A percentile compares a stretch with the other conserved stretches of the same genome.
phyloP scores from a whole-genome alignment of 2,888 invertebrate genomes.

The Crocallis elinguaria region DNA sequence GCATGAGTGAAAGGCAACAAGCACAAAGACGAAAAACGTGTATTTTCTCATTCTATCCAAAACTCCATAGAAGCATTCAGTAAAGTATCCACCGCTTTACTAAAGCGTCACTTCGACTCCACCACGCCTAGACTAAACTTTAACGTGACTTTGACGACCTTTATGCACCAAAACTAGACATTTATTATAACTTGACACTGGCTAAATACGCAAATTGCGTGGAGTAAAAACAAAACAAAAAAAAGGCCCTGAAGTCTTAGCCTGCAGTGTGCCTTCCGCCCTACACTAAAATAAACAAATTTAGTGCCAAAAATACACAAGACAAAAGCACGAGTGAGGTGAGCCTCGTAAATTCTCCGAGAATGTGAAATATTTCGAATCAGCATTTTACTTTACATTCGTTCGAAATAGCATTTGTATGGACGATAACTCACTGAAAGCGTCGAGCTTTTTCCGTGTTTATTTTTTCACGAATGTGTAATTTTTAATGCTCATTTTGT shows the following conservation, averaged over 20 bases:
- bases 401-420: slow-evolving; percentile 43
- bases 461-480: slow-evolving; percentile 1
- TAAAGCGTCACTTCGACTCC: too few relatives aligned
- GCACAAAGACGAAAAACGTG: too few relatives aligned
- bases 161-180: too few relatives aligned
- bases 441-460: slow-evolving; percentile 10
- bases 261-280: slow-evolving; percentile 7
- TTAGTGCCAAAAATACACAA: slow-evolving; percentile 33
- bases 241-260: background rate
- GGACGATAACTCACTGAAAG: slow-evolving; percentile 22
- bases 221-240: background rate
- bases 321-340: slow-evolving; percentile 34
- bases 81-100: too few relatives aligned
- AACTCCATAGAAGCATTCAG: too few relatives aligned
- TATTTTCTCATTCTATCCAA: too few relatives aligned
- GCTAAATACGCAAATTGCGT: too few relatives aligned
- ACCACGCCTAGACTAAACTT: too few relatives aligned
- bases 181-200: too few relatives aligned
- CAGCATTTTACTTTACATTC: slow-evolving; percentile 37
- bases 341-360: slow-evolving; percentile 47
- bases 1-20: too few relatives aligned
- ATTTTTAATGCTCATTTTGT: background rate
- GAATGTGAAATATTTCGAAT: slow-evolving; percentile 50
- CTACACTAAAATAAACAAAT: slow-evolving; percentile 12
- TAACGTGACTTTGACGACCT: too few relatives aligned